These are phyloP conservation scores for Tanytarsus gracilentus DNA, from an alignment of 2,888 invertebrate genomes.

Conservation along the genomic window DNA sequence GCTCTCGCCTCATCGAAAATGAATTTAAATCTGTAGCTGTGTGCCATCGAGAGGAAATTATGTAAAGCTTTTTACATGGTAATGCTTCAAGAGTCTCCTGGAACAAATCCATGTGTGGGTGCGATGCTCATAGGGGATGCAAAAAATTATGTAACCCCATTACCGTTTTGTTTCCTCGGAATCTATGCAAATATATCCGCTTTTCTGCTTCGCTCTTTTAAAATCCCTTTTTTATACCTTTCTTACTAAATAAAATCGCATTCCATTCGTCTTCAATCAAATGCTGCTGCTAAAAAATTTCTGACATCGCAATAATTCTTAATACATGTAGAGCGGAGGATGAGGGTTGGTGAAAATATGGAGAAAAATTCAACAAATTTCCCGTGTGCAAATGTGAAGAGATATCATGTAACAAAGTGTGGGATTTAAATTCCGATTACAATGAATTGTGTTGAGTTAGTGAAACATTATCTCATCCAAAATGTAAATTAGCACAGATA, in stretches of 20 bases:
- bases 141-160: slow-evolving; percentile 27
- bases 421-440: too few species aligned
- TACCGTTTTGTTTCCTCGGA: not conserved
- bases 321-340: too few species aligned
- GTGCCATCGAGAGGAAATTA: slow-evolving; percentile 4
- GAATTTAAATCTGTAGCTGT: slow-evolving; percentile 12
- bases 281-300: not conserved
- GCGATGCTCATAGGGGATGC: too few species aligned
- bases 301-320: not conserved
- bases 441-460: too few species aligned
- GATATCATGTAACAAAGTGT: too few species aligned
- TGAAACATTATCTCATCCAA: too few species aligned
- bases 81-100: not conserved
- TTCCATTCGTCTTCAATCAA: slow-evolving; percentile 7
- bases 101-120: too few species aligned
- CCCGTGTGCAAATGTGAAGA: too few species aligned
- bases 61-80: slow-evolving; percentile 5
- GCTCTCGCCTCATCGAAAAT: slow-evolving; percentile 11
- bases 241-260: too few species aligned
- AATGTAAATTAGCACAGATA: too few species aligned
- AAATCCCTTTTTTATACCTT: not conserved
- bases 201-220: not conserved
- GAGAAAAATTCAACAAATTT: too few species aligned
- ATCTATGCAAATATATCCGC: slow-evolving; percentile 10
- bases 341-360: too few species aligned